Base-by-base conservation (phyloP, 2,797 vertebrate species). In the Gallinago stenura region DNA sequence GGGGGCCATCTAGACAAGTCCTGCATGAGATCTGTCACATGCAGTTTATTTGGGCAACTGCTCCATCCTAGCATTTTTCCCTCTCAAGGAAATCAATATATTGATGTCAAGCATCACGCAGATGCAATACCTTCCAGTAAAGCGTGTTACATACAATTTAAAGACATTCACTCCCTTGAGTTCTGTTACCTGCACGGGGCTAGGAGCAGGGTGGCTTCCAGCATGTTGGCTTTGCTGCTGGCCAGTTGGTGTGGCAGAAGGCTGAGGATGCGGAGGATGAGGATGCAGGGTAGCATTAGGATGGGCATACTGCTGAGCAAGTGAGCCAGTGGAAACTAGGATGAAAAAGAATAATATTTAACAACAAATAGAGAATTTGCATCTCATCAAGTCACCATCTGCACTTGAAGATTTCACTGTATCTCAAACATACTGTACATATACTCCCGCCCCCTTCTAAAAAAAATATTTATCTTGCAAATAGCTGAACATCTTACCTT, bases 281-380 rank as follows among this genome's bases (percentile, higher is more conserved):
- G 98, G 98, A 96, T 99, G 99, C 96, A 99, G 98, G 83, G 99
- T 98, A 90, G 99, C 98, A 73, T 97, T 99, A 61, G 98, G 99
- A 95, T 99, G 99, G 46, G 99, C 97, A 95, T 99, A 99, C 98
- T 99, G 99, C 98, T 99, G 99, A 96, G 98, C 99, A 97, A 99
- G 99, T 54, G 99, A 99, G 95, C 99, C 99, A 82, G 98, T 98
- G 93, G 99, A 99, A 98, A 99, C 99, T 99, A 96, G 26, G 97
- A 97, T 50, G 95, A 86, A 97, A 95, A 95, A 95, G 76, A 95
- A 71, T 64, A 87, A 28, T 16, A 90, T 93, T 97, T 69, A 95
- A 83, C 72, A 89, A 33, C 35, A n/a, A 39, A 35, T 2, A 78
- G 1, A 48, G 60, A 77, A 83, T 4, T 3, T 4, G 20, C 33